Conservation (phyloP, 2,888 invertebrate genomes). For the Campaea margaritaria region DNA sequence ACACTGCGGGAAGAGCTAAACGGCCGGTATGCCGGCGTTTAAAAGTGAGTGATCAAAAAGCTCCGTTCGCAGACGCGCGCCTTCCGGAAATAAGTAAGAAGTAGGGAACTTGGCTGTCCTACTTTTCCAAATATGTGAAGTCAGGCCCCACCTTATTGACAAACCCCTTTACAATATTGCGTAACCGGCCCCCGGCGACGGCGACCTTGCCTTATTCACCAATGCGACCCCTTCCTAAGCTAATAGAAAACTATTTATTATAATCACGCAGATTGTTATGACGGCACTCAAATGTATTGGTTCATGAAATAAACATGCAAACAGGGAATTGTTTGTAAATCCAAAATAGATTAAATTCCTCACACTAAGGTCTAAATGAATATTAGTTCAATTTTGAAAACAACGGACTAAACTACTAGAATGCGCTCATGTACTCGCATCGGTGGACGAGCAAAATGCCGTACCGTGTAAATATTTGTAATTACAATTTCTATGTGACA, state of each 20-base stretch:
- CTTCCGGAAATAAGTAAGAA: background rate
- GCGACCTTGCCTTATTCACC: conserved; percentile 34
- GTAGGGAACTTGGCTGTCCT: conserved; percentile 15
- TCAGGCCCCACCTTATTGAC: conserved; percentile 23
- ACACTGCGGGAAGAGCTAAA: too few species aligned
- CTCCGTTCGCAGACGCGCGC: too few species aligned
- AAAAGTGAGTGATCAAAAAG: background rate
- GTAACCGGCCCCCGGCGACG: conserved; percentile 43
- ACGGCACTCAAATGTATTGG: conserved; percentile 16
- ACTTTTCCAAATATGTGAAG: conserved; percentile 16
- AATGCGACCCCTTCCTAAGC: conserved; percentile 26
- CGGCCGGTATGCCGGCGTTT: too few species aligned
- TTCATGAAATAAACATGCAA: conserved; percentile 15
- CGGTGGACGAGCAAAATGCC: too few species aligned
- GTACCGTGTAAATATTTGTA: too few species aligned
- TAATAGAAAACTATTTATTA: conserved; percentile 32
- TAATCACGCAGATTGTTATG: conserved; percentile 28
- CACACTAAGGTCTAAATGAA: background rate
- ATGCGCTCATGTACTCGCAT: too few species aligned
- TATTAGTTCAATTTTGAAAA: background rate
- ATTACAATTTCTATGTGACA: too few species aligned
- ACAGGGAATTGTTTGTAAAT: conserved; percentile 2
- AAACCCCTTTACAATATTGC: conserved; percentile 41
- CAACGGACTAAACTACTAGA: too few species aligned
- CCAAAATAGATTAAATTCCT: background rate